Percentiles rank a stretch among this genome's conserved stretches.
These are phyloP conservation scores for Heterodera carotae DNA, from an alignment of 1,140 invertebrate genomes.

Conservation along the genomic window DNA sequence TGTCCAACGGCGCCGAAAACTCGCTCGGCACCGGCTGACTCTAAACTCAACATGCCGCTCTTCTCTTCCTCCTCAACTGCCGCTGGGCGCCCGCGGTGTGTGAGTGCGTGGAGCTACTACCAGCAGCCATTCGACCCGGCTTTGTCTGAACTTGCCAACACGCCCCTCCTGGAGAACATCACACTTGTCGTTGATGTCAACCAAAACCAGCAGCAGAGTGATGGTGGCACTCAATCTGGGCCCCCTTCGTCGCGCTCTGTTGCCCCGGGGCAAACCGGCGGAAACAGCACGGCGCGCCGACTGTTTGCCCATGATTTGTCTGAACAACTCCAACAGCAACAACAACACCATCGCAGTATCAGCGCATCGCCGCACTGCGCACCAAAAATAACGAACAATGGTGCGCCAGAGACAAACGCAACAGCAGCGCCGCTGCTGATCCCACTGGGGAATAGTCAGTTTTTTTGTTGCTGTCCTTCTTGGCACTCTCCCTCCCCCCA, in stretches of 20 bases:
- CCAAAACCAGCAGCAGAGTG: not conserved
- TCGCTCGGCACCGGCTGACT: not conserved
- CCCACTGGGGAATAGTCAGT: slow-evolving; percentile 35
- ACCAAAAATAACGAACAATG: not conserved
- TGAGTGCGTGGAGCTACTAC: slow-evolving; percentile 10
- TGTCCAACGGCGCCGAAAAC: not conserved
- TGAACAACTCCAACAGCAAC: slow-evolving; percentile 28
- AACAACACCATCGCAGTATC: slow-evolving; percentile 39
- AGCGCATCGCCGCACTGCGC: slow-evolving; percentile 41
- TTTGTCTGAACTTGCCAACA: not conserved
- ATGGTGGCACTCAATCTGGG: not conserved
- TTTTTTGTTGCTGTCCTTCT: slow-evolving; percentile 8
- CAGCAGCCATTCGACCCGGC: slow-evolving; percentile 9
- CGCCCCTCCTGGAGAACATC: slow-evolving; percentile 2
- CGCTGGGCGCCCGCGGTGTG: not conserved
- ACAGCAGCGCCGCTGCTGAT: slow-evolving; percentile 35
- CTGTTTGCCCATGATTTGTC: slow-evolving; percentile 4
- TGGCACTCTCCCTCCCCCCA: too few relatives aligned
- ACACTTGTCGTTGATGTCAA: not conserved
- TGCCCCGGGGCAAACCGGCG: not conserved
- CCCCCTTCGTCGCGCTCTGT: slow-evolving; percentile 3
- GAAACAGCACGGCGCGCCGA: not conserved
- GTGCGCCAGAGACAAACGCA: not conserved
- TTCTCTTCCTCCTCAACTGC: not conserved
- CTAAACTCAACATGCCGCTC: not conserved